phyloP scores from a whole-genome alignment of 2,797 vertebrate species.

The Melanotaenia parkinsoni region DNA sequence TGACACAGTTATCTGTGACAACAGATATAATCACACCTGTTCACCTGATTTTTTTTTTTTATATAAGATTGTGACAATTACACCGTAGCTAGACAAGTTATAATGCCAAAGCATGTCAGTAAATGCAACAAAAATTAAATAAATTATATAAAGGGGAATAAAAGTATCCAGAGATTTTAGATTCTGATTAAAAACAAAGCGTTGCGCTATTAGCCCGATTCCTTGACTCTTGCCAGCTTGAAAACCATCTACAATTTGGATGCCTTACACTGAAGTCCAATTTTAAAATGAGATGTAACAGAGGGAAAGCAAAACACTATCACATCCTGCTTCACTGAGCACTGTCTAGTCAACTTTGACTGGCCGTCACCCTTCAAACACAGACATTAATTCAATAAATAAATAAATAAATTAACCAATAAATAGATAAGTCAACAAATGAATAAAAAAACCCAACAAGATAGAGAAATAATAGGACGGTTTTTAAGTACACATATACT shows the following conservation, averaged over 20 bases:
- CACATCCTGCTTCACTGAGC: conserved; percentile 53
- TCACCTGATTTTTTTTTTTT: conserved; percentile 46
- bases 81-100: conserved; percentile 51
- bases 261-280: conserved; percentile 60
- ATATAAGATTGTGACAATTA: conserved; percentile 52
- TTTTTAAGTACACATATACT: conserved; percentile 62
- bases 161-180: conserved; percentile 46
- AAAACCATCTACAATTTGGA: conserved; percentile 61
- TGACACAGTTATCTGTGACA: conserved; percentile 82
- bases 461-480: conserved; percentile 54
- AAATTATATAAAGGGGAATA: conserved; percentile 23
- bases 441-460: conserved; percentile 20
- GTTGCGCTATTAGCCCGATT: conserved; percentile 53
- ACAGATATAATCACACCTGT: conserved; percentile 72
- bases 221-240: conserved; percentile 50
- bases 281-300: conserved; percentile 45
- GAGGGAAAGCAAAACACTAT: conserved; percentile 40
- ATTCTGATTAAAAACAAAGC: conserved; percentile 35
- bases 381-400: conserved; percentile 48
- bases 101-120: conserved; percentile 51
- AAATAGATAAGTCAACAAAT: conserved; percentile 42
- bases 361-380: conserved; percentile 53
- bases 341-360: conserved; percentile 53
- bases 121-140: conserved; percentile 31
- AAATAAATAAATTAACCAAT: conserved; percentile 42